phyloP scores from a whole-genome alignment of 2,113 vertebrate genomes.

The Oxygymnocypris stewartii region DNA sequence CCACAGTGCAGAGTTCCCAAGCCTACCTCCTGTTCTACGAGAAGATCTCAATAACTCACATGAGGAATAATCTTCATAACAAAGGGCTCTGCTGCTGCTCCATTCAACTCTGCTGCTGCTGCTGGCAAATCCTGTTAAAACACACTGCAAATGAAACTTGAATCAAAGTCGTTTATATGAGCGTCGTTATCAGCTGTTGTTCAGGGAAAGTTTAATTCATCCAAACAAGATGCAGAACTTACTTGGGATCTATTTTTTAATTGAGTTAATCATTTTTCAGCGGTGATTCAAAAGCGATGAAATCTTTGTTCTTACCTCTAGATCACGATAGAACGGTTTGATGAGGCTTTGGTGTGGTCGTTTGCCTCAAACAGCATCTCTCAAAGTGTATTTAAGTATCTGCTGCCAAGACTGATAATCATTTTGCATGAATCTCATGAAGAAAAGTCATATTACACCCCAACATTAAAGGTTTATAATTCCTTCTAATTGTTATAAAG shows the following conservation, averaged over 20 bases:
- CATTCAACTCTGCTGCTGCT: not conserved
- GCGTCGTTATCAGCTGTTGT: not conserved
- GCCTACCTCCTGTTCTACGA: constrained; percentile 98
- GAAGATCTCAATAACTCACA: constrained; percentile 71
- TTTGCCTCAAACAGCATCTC: not conserved
- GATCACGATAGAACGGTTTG: not conserved
- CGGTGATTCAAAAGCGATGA: not conserved
- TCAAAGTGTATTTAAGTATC: not conserved
- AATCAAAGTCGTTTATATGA: not conserved
- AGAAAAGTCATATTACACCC: not conserved
- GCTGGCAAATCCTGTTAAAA: constrained; percentile 9
- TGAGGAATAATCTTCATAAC: not conserved
- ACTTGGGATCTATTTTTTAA: not conserved
- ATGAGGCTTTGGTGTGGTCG: not conserved
- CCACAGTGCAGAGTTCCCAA: constrained; percentile 86
- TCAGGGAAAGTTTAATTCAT: constrained; percentile 12
- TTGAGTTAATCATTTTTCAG: not conserved
- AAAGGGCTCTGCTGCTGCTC: constrained; percentile 24
- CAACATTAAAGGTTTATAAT: not conserved
- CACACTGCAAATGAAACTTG: constrained; percentile 28
- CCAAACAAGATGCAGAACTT: not conserved
- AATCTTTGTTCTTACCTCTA: not conserved
- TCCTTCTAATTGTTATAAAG: not conserved
- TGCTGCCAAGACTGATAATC: not conserved
- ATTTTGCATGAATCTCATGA: not conserved